Base-by-base conservation (phyloP, 23 tunicate genomes). In the Halocynthia roretzi region DNA sequence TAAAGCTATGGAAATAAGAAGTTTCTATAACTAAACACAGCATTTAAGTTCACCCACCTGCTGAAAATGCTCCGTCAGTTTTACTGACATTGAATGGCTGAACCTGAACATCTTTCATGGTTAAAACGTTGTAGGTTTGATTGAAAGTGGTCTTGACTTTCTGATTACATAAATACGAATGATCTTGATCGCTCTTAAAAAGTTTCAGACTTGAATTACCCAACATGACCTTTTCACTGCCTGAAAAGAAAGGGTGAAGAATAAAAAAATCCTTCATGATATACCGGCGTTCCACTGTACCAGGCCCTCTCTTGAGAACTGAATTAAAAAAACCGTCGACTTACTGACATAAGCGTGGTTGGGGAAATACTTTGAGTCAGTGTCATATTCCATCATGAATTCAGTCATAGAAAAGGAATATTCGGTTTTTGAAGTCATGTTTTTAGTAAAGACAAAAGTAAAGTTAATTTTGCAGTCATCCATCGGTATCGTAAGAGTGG, bases 121-220 rank as follows among this genome's bases (percentile, higher is more conserved):
- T 12, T 12, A 90, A 60, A n/a, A 21, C 11, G 12, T 14, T 44
- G 68, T 18, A n/a, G 19, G 87, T 82, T 8, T 9, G 62, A 62
- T 86, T 83, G 21, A 76, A 56, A 12, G 15, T 67, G 49, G 71
- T 57, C 15, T 66, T 74, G 61, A 67, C 73, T 18, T 75, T 51
- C 21, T 82, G 73, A 8, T 75, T 21, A 70, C 97, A 92, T 70
- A 82, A 82, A 79, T 92, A 92, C 40, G 98, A 92, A 53, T 86
- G 85, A 49, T 74, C 84, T 19, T 68, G 51, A 22, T 80, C 65
- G 17, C 87, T 53, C 50, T 57, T 11, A 52, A 92, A 92, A 62
- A 92, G 74, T 5, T 61, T 52, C 71, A 91, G 65, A 56, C 83
- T 23, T 6, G 52, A 50, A 62, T 84, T 90, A 31, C 68, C 11